Conservation (phyloP, 2,113 vertebrate genomes). For the Gasterosteus aculeatus region DNA sequence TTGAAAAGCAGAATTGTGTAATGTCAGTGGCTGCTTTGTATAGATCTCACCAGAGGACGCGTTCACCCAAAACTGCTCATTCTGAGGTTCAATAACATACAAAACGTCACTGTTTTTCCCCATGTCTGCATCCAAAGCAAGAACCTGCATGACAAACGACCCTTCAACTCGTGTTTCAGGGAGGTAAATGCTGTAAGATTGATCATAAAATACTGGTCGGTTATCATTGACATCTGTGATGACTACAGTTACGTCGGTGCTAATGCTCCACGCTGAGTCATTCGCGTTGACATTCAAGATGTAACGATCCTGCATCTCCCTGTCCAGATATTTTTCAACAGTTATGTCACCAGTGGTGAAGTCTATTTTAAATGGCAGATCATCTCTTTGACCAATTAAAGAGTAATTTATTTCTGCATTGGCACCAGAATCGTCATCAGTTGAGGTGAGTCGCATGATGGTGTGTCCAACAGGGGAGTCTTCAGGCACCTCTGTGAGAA, state of each 20-base stretch:
- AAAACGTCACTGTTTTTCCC: constrained; percentile 73
- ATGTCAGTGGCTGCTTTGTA: constrained; percentile 69
- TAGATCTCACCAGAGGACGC: constrained; percentile 72
- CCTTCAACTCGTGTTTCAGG: constrained; percentile 66
- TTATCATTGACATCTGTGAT: constrained; percentile 82
- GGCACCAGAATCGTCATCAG: constrained; percentile 75
- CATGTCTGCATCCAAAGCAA: constrained; percentile 74
- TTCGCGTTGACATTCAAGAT: constrained; percentile 78
- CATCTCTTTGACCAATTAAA: constrained; percentile 58
- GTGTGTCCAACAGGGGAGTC: constrained; percentile 73
- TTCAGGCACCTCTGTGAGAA: constrained; percentile 71
- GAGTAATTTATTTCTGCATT: constrained; percentile 74
- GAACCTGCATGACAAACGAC: constrained; percentile 72
- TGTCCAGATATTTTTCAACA: constrained; percentile 69
- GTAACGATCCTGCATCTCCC: constrained; percentile 75
- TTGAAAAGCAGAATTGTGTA: constrained; percentile 53
- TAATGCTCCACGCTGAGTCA: constrained; percentile 81
- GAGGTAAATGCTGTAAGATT: constrained; percentile 55
- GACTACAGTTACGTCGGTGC: constrained; percentile 76
- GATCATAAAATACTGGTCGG: constrained; percentile 72
- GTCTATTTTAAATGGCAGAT: constrained; percentile 74
- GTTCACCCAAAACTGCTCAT: constrained; percentile 78
- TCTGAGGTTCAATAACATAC: constrained; percentile 73
- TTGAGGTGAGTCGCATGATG: constrained; percentile 67
- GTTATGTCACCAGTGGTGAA: constrained; percentile 68